phyloP scores from a whole-genome alignment of 2,888 invertebrate genomes.

The Microctonus hyperodae region DNA sequence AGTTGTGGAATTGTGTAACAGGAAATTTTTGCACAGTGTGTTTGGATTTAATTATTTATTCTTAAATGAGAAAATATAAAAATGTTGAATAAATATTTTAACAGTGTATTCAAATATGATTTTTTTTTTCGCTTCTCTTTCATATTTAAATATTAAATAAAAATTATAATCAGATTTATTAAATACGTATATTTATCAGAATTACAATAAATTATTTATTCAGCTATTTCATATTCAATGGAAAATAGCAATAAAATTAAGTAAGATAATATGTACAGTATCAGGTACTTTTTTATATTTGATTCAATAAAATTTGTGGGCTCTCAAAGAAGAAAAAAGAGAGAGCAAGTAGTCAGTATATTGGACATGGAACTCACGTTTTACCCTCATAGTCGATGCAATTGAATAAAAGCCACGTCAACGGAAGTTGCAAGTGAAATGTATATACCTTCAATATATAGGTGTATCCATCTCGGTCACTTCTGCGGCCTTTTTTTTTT shows the following conservation, averaged over 20 bases:
- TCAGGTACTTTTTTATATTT: constrained; percentile 13
- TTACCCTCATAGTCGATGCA: constrained; percentile 16
- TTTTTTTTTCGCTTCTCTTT: no score
- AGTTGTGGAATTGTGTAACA: not conserved
- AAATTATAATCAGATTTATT: not conserved
- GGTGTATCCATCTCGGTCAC: constrained; percentile 15
- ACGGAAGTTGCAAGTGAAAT: constrained; percentile 25
- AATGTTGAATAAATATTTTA: no score
- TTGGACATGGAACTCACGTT: constrained; percentile 26
- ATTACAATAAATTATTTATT: no score
- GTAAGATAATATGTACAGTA: no score
- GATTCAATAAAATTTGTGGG: constrained; percentile 18
- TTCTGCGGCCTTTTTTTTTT: constrained; percentile 5
- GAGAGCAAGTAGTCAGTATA: constrained; percentile 23
- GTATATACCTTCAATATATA: not conserved
- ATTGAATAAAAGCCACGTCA: constrained; percentile 27
- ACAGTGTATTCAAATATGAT: no score
- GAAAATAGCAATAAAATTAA: no score
- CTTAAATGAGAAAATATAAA: not conserved
- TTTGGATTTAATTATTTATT: not conserved
- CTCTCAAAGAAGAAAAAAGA: constrained; percentile 10
- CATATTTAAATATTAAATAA: not conserved
- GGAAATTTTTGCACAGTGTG: not conserved
- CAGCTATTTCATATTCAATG: no score
- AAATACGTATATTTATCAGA: not conserved